Evolutionary conservation across 2,113 vertebrate genomes (phyloP).

Genomic region (Penelope pileata): DNA sequence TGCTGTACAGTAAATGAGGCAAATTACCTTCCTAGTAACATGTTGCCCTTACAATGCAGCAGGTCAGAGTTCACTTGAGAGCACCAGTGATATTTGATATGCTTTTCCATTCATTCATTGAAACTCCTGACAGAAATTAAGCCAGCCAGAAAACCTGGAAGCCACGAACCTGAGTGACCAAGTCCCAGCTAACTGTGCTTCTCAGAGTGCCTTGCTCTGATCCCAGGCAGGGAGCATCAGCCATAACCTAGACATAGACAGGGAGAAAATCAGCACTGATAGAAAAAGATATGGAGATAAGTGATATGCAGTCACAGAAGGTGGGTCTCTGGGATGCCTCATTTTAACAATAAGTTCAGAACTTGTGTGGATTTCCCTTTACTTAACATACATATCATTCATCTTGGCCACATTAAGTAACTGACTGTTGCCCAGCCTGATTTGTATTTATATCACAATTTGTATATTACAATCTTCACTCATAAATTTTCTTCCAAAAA

Average conservation of each 20-base stretch:
- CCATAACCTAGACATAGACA: background rate
- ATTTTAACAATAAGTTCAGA: background rate
- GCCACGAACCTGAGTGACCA: background rate
- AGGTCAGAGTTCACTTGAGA: background rate
- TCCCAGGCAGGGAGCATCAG: background rate
- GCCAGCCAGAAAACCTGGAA: background rate
- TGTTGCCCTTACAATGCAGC: background rate
- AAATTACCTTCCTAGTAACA: background rate
- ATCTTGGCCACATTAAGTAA: background rate
- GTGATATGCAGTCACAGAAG: background rate
- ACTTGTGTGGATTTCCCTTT: background rate
- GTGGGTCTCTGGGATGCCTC: background rate
- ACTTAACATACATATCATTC: background rate
- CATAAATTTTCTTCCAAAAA: background rate
- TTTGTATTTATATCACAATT: background rate
- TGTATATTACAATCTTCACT: background rate
- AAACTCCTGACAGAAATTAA: conserved; percentile 15
- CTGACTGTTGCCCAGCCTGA: background rate
- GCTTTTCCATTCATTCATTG: background rate
- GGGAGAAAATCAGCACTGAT: background rate
- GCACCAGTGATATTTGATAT: background rate
- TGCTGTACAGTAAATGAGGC: background rate
- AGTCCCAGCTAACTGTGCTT: background rate
- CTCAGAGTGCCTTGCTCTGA: background rate
- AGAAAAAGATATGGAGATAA: background rate